Evolutionary conservation across 2,797 vertebrate species (phyloP).

Genomic region (Neoniphon sammara): DNA sequence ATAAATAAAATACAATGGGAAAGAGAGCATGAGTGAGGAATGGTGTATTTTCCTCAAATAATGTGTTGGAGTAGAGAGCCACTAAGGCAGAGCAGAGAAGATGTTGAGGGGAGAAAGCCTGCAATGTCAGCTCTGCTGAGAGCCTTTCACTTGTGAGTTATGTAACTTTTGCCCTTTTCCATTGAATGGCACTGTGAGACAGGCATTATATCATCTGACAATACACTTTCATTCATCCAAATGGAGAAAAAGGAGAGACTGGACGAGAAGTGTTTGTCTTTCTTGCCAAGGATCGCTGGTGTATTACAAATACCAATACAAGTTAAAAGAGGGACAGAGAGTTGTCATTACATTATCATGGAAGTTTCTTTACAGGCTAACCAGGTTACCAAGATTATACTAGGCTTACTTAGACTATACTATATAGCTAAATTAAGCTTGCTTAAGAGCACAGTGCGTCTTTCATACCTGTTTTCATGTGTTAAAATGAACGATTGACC

Average conservation of each 20-base stretch:
- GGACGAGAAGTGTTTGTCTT: conserved; percentile 33
- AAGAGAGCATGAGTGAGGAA: conserved; percentile 9
- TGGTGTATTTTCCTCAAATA: conserved; percentile 32
- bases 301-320: conserved; percentile 8
- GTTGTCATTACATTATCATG: not conserved
- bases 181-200: conserved; percentile 51
- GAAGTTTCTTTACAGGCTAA: not conserved
- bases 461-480: not conserved
- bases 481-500: conserved; percentile 4
- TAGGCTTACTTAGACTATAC: conserved; percentile 1
- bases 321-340: conserved; percentile 7
- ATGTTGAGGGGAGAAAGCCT: conserved; percentile 31
- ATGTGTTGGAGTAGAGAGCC: conserved; percentile 18
- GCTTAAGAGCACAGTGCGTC: conserved; percentile 4
- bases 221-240: conserved; percentile 51
- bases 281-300: conserved; percentile 15
- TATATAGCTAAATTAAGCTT: not conserved
- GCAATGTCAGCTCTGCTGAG: conserved; percentile 59
- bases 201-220: conserved; percentile 59
- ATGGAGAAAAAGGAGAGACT: conserved; percentile 43
- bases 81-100: conserved; percentile 35
- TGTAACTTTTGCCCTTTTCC: conserved; percentile 70
- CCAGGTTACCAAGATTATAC: not conserved
- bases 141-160: conserved; percentile 61
- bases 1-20: conserved; percentile 39